Conservation (phyloP, 2,113 vertebrate species). For the Beaufortia kweichowensis region DNA sequence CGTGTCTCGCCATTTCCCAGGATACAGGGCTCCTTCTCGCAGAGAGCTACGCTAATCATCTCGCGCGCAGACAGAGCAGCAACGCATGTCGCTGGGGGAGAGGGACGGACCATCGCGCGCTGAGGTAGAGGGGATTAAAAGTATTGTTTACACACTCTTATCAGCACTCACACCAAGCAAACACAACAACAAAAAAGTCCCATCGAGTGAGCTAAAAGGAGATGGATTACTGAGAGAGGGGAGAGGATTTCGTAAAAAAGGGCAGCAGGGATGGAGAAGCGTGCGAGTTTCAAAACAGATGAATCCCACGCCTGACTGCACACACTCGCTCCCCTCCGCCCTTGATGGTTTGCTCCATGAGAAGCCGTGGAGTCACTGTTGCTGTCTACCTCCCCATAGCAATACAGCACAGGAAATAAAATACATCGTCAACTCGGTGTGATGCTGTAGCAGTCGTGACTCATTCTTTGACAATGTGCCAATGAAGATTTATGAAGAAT, state of each 20-base stretch:
- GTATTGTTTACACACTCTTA: conserved; percentile 46
- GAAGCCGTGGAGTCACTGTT: conserved; percentile 72
- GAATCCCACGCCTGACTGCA: conserved; percentile 39
- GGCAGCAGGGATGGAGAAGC: not conserved
- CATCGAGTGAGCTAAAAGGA: conserved; percentile 18
- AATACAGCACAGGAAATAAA: conserved; percentile 62
- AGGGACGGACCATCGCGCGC: conserved; percentile 39
- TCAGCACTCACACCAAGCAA: not conserved
- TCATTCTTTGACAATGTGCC: not conserved
- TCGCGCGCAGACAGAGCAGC: conserved; percentile 44
- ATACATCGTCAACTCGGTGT: conserved; percentile 46
- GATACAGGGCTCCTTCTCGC: conserved; percentile 30
- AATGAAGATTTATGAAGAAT: not conserved
- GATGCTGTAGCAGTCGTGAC: conserved; percentile 16
- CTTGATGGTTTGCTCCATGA: conserved; percentile 64
- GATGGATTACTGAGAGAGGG: conserved; percentile 9
- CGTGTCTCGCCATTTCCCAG: conserved; percentile 38
- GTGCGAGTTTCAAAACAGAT: conserved; percentile 42
- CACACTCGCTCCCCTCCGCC: conserved; percentile 40
- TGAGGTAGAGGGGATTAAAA: conserved; percentile 17
- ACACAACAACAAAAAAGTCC: conserved; percentile 1
- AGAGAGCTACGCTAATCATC: conserved; percentile 49
- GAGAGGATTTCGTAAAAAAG: conserved; percentile 37
- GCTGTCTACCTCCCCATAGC: conserved; percentile 63
- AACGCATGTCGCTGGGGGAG: conserved; percentile 48